Base-by-base conservation (phyloP, 1,140 invertebrate genomes). In the Trialeurodes vaporariorum region DNA sequence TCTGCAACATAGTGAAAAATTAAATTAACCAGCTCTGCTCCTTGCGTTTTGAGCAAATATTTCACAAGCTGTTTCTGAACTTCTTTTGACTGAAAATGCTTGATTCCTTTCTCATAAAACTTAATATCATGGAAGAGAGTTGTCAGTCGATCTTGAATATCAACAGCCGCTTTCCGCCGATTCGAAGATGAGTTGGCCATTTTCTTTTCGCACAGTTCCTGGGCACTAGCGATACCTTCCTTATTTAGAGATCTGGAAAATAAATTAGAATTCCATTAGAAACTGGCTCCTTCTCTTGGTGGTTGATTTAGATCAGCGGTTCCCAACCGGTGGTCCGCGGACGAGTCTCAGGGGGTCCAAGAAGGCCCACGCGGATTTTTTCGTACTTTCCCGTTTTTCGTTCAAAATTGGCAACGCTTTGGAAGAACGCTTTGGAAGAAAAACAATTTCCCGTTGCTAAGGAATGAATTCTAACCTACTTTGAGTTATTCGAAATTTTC, bases 21-120 rank as follows among this genome's bases (percentile, higher is more conserved):
- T 71, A 92, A 86, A 71, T 87, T 90, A n/a, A 87, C 82, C 66
- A 95, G 84, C 74, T 96, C 93, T 63, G 86, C 84, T 58, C 89
- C 91, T 60, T 93, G 76, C 1, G 90, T 88, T 78, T 92, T 93
- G 21, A 96, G 75, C 25, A 96, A 77, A 79, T 96, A 93, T 76
- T 92, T 93, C 0, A 81, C 77, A 63, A 96, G 79, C 63, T 87
- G 83, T 1, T 77, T 49, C 76, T 93, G 87, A 61, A 81, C 86
- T 77, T 81, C 84, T 76, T 69, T 79, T 76, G 69, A 72, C 69
- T 25, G 81, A 73, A 86, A 81, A 61, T 81, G 77, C 76, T 92
- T 93, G 0, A 94, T 79, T 2, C 90, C 92, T 78, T 93, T 95
- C 67, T 94, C 89, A 80, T 92, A 96, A 23, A 94, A 78, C 70